A percentile compares a stretch with the other conserved stretches of the same genome.
These are phyloP conservation scores for Drosophila cardini DNA, from an alignment of 1,140 invertebrate species.

Conservation along the genomic window DNA sequence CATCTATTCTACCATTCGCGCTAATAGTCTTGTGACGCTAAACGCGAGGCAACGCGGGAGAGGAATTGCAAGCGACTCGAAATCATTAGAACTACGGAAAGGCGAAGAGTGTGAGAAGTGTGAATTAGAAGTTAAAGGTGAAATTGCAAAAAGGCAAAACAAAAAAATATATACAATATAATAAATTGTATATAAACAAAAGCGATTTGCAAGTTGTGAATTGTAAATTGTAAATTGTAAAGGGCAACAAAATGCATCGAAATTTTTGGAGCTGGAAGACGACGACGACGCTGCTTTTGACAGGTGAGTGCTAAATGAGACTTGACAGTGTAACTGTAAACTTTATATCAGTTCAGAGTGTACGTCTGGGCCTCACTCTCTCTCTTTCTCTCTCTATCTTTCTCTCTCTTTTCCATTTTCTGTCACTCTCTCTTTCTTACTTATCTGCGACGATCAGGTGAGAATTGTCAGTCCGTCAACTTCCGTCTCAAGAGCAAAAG, in stretches of 20 bases:
- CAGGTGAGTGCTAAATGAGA: conserved; percentile 58
- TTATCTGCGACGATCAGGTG: conserved; percentile 21
- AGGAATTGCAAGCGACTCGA: conserved; percentile 21
- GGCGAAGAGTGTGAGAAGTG: conserved; percentile 16
- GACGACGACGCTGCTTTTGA: conserved; percentile 46
- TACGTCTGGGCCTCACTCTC: not conserved
- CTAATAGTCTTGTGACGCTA: not conserved
- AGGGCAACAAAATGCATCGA: conserved; percentile 53
- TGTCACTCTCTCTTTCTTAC: not conserved
- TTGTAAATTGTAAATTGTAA: conserved; percentile 19
- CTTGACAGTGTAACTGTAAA: conserved; percentile 23
- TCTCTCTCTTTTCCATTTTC: no score
- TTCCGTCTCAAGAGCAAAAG: conserved; percentile 16
- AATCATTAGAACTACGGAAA: conserved; percentile 17
- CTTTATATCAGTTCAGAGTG: conserved; percentile 11
- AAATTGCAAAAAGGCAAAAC: conserved; percentile 13
- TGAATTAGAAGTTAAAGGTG: conserved; percentile 6
- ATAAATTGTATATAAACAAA: no score
- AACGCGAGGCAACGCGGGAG: not conserved
- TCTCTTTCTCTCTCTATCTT: not conserved
- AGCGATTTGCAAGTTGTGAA: conserved; percentile 6
- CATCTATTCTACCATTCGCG: not conserved
- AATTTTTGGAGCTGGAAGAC: conserved; percentile 47
- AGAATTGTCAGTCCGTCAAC: conserved; percentile 39
- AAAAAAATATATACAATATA: not conserved